Evolutionary conservation across 1,140 invertebrate species (phyloP), one percentile per base, ranked within the genome.

Genomic region (Drosophila asahinai): DNA sequence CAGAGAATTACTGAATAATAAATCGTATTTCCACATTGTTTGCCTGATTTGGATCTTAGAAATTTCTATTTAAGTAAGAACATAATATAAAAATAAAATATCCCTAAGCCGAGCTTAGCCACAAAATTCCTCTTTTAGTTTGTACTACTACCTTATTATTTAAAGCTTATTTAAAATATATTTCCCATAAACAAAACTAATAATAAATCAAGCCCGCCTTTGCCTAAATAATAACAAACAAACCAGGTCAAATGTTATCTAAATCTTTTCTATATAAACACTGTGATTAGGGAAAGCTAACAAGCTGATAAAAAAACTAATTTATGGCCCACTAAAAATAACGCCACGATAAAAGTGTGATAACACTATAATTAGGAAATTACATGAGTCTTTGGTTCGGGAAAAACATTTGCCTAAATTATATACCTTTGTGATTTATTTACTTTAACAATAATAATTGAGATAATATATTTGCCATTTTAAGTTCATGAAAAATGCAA

Each of bases 291-390:
- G 38, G 12, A 22, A 8, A 22, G 33, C 33, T 38, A 55, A 22
- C 33, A 55, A 22, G 19, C 52, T 38, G 52, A 22, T 22, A 55
- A 38, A 5, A 17, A 22, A 55, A 15, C 17, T 55, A 15, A 22
- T 55, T 38, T 55, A 55, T 55, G 22, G 27, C 3, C 33, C 52
- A 22, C 52, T 55, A 38, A 55, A 55, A 36, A 54, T 9, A 5
- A 17, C 2, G 2, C 25, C 2, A 14, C 14, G 33, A 55, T 55
- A 55, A 55, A 15, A 33, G 33, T 22, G 38, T 55, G 30, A 11
- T 38, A 55, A 22, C 52, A 38, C 33, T 55, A 38, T 15, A 55
- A 38, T 55, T 55, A 55, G 52, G 33, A 9, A 55, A 55, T 55
- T 22, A 55, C 52, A 55, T 55, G 17, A 55, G 38, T 15, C 19